A percentile compares a stretch with the other conserved stretches of the same genome.
phyloP scores from a whole-genome alignment of 2,113 vertebrate genomes.

The Heterotis niloticus region DNA sequence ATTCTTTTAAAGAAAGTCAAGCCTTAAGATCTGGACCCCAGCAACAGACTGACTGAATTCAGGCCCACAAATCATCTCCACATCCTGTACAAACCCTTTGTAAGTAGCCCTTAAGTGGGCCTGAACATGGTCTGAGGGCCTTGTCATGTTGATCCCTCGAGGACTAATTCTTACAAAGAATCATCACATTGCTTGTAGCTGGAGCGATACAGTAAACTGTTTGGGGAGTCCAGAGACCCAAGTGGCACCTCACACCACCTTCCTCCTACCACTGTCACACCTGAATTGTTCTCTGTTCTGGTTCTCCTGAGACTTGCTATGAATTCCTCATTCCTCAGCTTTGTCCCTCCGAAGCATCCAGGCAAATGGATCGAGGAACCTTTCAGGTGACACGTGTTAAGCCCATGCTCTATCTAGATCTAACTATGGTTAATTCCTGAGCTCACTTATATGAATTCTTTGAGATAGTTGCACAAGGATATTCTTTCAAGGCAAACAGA shows the following conservation, averaged over 20 bases:
- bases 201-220: not conserved
- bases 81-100: not conserved
- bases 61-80: not conserved
- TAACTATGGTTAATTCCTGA: not conserved
- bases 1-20: too few species aligned
- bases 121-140: not conserved
- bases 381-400: not conserved
- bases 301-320: not conserved
- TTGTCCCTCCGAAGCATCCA: not conserved
- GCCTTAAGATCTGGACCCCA: not conserved
- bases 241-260: conserved; percentile 1
- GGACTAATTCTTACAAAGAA: not conserved
- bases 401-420: not conserved
- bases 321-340: not conserved
- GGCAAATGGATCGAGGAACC: not conserved
- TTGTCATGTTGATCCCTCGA: not conserved
- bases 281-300: not conserved
- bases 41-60: not conserved
- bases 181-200: not conserved
- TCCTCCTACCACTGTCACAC: not conserved
- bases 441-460: not conserved
- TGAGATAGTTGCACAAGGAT: not conserved
- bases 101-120: not conserved
- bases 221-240: not conserved
- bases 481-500: not conserved